Conservation (phyloP, 2,113 vertebrate genomes). For the Kryptolebias marmoratus region DNA sequence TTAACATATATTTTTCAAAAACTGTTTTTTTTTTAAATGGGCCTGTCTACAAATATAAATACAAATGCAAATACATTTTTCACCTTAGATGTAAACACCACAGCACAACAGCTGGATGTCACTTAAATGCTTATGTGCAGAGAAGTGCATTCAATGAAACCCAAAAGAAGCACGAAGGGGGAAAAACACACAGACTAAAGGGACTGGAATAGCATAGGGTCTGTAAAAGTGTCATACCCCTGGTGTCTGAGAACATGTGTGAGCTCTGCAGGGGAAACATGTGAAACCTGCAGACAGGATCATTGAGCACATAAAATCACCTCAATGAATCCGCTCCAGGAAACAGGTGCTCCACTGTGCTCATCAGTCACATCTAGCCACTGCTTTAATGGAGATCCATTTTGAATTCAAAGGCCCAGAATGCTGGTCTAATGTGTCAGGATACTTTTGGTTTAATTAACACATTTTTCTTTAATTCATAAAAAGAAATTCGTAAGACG, state of each 20-base stretch:
- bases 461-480: neutral
- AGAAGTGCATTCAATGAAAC: no score
- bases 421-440: neutral
- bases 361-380: slow-evolving; percentile 58
- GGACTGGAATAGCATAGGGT: neutral
- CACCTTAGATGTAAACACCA: neutral
- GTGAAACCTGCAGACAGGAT: slow-evolving; percentile 21
- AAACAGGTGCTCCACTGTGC: slow-evolving; percentile 34
- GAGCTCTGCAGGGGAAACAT: slow-evolving; percentile 8
- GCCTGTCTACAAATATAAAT: no score
- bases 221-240: neutral
- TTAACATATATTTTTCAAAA: no score
- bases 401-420: slow-evolving; percentile 29
- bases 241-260: neutral
- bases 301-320: slow-evolving; percentile 9
- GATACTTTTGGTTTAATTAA: slow-evolving; percentile 11
- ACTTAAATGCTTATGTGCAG: no score
- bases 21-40: no score
- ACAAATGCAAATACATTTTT: no score
- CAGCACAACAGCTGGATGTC: neutral
- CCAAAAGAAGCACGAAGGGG: no score
- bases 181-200: neutral
- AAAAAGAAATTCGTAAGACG: slow-evolving; percentile 12
- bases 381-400: slow-evolving; percentile 51
- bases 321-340: slow-evolving; percentile 38